These are phyloP conservation scores for Tangara arthus DNA, from an alignment of 2,797 vertebrate genomes.

Conservation along the genomic window DNA sequence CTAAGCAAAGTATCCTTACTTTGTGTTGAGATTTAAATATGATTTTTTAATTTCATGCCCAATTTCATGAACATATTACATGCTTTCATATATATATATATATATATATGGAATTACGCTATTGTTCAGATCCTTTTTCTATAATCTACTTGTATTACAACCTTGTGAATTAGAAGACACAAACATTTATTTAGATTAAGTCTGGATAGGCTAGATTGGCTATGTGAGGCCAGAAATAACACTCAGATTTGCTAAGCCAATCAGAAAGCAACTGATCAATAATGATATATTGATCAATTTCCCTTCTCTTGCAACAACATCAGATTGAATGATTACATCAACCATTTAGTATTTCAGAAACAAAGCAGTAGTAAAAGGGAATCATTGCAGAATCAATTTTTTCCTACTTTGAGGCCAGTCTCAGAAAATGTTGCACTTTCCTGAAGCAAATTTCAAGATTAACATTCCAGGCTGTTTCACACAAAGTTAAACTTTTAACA, in stretches of 20 bases:
- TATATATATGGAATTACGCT: not conserved
- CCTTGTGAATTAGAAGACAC: not conserved
- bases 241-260: conserved; percentile 14
- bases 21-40: not conserved
- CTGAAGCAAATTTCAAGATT: not conserved
- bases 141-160: not conserved
- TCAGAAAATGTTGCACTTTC: not conserved
- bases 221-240: not conserved
- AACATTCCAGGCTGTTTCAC: not conserved
- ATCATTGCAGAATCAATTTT: conserved; percentile 45
- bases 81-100: not conserved
- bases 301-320: conserved; percentile 17
- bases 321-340: conserved; percentile 1
- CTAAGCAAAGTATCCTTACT: not conserved
- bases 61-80: not conserved
- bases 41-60: not conserved
- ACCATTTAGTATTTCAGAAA: conserved; percentile 26
- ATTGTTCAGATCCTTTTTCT: not conserved
- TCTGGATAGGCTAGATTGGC: not conserved
- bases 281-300: conserved; percentile 63
- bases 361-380: conserved; percentile 9
- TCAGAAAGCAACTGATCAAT: conserved; percentile 45
- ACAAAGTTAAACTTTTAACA: not conserved
- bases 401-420: not conserved
- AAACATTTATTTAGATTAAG: conserved; percentile 13